A percentile compares a stretch with the other conserved stretches of the same genome.
phyloP scores from a whole-genome alignment of 2,797 vertebrate genomes.

The Crypturellus tataupa region DNA sequence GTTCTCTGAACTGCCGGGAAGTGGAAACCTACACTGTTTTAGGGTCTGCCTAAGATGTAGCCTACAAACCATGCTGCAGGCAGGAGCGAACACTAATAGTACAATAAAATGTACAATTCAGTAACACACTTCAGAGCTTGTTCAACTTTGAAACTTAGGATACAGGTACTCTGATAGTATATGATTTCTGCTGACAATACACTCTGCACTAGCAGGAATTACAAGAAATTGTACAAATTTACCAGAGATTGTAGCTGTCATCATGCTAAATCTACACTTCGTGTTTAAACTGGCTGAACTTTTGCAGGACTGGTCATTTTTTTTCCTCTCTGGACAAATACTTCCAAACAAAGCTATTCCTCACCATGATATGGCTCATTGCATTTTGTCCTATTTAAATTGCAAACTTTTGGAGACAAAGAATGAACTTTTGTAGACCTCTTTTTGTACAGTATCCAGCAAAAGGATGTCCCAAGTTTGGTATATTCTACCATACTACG shows the following conservation, averaged over 20 bases:
- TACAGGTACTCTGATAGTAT: background rate
- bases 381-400: background rate
- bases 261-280: background rate
- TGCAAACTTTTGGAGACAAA: background rate
- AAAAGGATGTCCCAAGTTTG: background rate
- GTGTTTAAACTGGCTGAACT: background rate
- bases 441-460: background rate
- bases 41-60: background rate
- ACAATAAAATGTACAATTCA: background rate
- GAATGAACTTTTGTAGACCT: background rate
- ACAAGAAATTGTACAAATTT: background rate
- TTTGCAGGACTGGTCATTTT: background rate
- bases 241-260: background rate
- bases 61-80: background rate
- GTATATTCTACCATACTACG: background rate
- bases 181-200: conserved; percentile 31
- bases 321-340: background rate
- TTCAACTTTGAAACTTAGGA: background rate
- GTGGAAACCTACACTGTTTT: background rate
- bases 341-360: background rate
- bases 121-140: background rate
- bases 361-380: background rate
- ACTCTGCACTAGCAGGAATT: background rate
- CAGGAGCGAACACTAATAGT: background rate
- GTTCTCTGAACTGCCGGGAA: background rate